Conservation (phyloP, 2,113 vertebrate species). For the Hucho hucho region DNA sequence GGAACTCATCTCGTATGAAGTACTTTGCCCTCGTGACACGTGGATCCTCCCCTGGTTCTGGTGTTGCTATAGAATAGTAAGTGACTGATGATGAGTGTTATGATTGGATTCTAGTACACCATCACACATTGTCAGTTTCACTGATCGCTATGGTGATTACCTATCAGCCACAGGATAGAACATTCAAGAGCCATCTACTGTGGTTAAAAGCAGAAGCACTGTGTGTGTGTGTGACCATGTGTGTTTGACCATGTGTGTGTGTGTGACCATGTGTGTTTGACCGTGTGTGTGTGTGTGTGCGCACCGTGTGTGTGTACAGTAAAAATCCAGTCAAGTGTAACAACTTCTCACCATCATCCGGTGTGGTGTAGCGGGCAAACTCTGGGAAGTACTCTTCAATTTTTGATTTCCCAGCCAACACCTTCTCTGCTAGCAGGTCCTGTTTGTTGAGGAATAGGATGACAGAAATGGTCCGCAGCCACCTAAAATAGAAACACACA, state of each 20-base stretch:
- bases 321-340: not conserved
- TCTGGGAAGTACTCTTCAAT: slow-evolving; percentile 99
- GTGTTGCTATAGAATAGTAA: slow-evolving; percentile 77
- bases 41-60: slow-evolving; percentile 92
- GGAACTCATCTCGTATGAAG: slow-evolving; percentile 97
- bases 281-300: not conserved
- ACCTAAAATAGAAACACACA: slow-evolving; percentile 69
- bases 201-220: slow-evolving; percentile 10
- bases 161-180: too few relatives aligned
- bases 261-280: not conserved
- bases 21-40: slow-evolving; percentile 98
- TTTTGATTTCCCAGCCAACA: slow-evolving; percentile 96
- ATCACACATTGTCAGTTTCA: not conserved
- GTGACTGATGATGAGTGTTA: not conserved
- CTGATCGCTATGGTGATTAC: not conserved
- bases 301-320: not conserved
- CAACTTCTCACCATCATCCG: slow-evolving; percentile 86
- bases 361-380: slow-evolving; percentile 97
- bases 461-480: slow-evolving; percentile 99
- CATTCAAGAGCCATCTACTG: slow-evolving; percentile 4
- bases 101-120: not conserved
- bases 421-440: slow-evolving; percentile 96
- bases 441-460: slow-evolving; percentile 99
- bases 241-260: not conserved
- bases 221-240: not conserved